Base-by-base conservation (phyloP, 2,888 invertebrate species). In the Orthosia gracilis region DNA sequence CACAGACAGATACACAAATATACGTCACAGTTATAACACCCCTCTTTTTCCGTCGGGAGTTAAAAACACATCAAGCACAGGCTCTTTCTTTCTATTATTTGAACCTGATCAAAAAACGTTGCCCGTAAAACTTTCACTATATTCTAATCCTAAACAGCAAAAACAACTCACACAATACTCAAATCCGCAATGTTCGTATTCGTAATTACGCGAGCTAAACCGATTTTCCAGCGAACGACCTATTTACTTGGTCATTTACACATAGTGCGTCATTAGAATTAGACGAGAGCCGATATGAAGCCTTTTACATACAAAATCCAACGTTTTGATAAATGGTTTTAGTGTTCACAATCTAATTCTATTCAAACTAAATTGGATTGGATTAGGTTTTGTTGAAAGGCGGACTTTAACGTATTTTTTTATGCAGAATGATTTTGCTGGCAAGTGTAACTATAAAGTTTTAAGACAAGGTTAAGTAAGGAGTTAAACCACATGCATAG, bases 291-390 rank as follows among this genome's bases (percentile, higher is more conserved):
- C 78, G 82, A 80, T 82, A 82, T 70, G 89, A 89, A 90, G 84
- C 89, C 90, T 80, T 89, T 86, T 73, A 78, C 75, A 77, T 76
- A 84, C 82, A 80, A 87, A 87, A 87, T 86, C 84, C 84, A 76
- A 81, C 78, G 81, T 73, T 82, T n/a, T 85, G 86, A 89, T 90
- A 88, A 90, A 88, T 89, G 83, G 84, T 84, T 85, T 88, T 85
- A 87, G 82, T 80, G 70, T 73, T 63, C 66, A 68, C 55, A 74
- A 58, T 82, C 63, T 80, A 84, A 84, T 88, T 74, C 71, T 79
- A 85, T 89, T 87, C 85, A 84, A 86, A 85, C 82, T 83, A 85
- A 89, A 90, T 90, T 87, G 90, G 87, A 90, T 90, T 87, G 80
- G 80, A 84, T 82, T 82, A 80, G 65, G 73, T 86, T 70, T 70